Evolutionary conservation across 2,113 vertebrate species (phyloP).

Genomic region (Clarias gariepinus): DNA sequence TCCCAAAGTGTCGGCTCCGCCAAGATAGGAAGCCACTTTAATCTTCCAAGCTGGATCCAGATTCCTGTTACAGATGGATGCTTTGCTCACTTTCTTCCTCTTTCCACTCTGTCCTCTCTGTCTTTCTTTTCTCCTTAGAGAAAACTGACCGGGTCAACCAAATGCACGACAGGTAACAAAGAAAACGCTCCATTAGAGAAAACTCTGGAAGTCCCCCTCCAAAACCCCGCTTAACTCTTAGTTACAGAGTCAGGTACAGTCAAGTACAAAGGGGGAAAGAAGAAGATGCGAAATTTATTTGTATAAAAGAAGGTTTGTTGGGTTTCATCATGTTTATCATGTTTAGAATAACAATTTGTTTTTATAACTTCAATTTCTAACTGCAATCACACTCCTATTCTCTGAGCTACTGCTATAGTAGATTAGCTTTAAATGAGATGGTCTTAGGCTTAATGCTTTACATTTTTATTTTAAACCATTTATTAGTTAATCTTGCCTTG

Average conservation of each 20-base stretch:
- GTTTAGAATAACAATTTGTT: background rate
- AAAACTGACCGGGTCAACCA: conserved; percentile 46
- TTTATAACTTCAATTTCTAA: background rate
- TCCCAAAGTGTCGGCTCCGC: conserved; percentile 55
- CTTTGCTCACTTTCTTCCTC: conserved; percentile 36
- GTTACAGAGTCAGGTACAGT: background rate
- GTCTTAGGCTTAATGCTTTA: background rate
- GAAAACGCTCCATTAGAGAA: conserved; percentile 23
- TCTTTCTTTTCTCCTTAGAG: conserved; percentile 39
- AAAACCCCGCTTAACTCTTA: background rate
- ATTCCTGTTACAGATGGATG: conserved; percentile 43
- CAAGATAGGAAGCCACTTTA: conserved; percentile 60
- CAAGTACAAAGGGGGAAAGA: background rate
- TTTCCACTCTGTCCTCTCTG: conserved; percentile 19
- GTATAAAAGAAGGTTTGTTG: background rate
- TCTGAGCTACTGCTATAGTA: background rate
- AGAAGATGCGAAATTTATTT: background rate
- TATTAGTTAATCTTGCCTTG: background rate
- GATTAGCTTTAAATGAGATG: background rate
- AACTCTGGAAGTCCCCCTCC: conserved; percentile 28
- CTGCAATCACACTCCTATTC: background rate
- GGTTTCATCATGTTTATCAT: background rate
- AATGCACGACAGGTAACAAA: conserved; percentile 48
- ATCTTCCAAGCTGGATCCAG: conserved; percentile 55
- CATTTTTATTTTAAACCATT: background rate